Evolutionary conservation across 1,140 invertebrate genomes (phyloP).

Genomic region (Tetramorium simillimum): DNA sequence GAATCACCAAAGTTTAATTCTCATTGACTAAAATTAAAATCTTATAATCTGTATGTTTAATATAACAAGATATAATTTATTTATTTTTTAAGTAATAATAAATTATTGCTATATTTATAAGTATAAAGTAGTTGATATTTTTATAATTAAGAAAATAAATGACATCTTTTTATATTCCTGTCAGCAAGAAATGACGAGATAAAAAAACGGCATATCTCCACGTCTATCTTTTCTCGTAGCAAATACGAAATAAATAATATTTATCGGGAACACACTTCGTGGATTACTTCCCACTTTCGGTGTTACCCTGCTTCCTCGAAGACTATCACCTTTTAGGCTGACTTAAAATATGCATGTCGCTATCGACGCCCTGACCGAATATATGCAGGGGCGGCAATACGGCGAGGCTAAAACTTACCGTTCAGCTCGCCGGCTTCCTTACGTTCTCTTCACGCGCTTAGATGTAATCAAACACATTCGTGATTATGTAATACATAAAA

Average conservation of each 20-base stretch:
- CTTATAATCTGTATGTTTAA: background rate
- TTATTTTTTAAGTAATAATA: background rate
- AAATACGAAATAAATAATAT: constrained; percentile 47
- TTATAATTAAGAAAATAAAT: background rate
- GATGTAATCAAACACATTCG: background rate
- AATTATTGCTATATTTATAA: background rate
- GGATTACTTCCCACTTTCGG: constrained; percentile 24
- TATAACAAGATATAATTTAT: background rate
- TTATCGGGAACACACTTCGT: constrained; percentile 31
- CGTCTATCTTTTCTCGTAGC: constrained; percentile 1
- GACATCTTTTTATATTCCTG: background rate
- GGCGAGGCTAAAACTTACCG: constrained; percentile 16
- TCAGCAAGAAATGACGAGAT: background rate
- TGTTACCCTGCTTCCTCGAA: constrained; percentile 57
- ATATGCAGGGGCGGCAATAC: constrained; percentile 56
- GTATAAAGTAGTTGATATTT: background rate
- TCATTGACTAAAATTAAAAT: background rate
- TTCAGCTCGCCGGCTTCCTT: background rate
- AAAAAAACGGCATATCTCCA: background rate
- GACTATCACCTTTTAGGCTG: constrained; percentile 67
- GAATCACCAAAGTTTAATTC: background rate
- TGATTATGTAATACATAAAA: background rate
- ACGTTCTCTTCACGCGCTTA: background rate
- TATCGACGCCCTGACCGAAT: constrained; percentile 64
- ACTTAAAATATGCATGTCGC: constrained; percentile 68